phyloP scores from a whole-genome alignment of 2,888 invertebrate species.

The Leucoma salicis region DNA sequence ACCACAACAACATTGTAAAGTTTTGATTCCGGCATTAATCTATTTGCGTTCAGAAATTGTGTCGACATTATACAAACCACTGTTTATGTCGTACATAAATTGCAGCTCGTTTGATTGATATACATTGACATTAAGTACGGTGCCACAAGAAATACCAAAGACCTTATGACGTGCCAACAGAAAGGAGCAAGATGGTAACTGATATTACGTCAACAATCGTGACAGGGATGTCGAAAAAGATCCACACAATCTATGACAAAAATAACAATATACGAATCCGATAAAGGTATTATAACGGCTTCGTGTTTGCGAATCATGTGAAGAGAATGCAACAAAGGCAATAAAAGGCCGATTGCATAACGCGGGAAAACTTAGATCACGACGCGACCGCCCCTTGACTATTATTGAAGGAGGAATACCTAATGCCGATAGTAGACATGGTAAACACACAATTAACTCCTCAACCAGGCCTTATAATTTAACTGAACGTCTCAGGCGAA shows the following conservation, averaged over 20 bases:
- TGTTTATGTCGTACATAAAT: conserved; percentile 9
- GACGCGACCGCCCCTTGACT: conserved; percentile 51
- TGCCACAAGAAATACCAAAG: conserved; percentile 29
- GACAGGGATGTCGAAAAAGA: conserved; percentile 52
- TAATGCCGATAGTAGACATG: conserved; percentile 43
- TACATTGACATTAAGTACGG: conserved; percentile 1
- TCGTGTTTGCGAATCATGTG: conserved; percentile 40
- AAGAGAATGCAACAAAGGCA: conserved; percentile 30
- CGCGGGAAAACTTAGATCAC: conserved; percentile 60
- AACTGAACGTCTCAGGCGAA: conserved; percentile 45
- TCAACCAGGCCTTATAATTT: conserved; percentile 52
- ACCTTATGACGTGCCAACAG: conserved; percentile 45
- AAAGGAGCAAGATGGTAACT: conserved; percentile 47
- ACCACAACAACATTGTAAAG: too few species aligned
- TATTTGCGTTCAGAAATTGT: too few species aligned
- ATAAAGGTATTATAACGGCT: conserved; percentile 44
- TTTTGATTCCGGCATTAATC: too few species aligned
- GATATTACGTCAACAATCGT: conserved; percentile 60
- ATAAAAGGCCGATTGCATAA: conserved; percentile 55
- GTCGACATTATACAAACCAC: too few species aligned
- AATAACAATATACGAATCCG: conserved; percentile 54
- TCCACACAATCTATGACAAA: conserved; percentile 61
- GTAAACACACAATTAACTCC: conserved; percentile 63
- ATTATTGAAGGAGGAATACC: conserved; percentile 50
- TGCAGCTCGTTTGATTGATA: conserved; percentile 1